Evolutionary conservation across 2,888 invertebrate species (phyloP), one percentile per base, ranked within the genome.

Genomic region (Galeopsomyia nigrocyanea): DNA sequence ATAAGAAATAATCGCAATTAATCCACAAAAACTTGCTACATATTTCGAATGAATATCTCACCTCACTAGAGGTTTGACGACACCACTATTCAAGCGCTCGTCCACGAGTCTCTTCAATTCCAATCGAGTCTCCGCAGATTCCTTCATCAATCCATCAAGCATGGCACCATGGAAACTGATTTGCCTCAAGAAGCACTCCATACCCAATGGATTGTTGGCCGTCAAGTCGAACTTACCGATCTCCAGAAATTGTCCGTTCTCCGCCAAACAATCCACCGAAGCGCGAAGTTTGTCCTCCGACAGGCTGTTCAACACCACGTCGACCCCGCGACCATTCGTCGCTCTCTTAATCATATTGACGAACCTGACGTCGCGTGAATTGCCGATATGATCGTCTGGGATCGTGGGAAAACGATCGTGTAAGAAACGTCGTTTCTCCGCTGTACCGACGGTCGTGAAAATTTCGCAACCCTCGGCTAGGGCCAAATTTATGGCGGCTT

Each of bases 101-200:
- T 53, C 89, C 89, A 47, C 89, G 89, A 22, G 88, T 87, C 7
- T 77, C 69, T 14, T 60, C 72, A 31, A 87, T 87, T 79, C 94
- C 90, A 26, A 95, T 82, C 5, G 26, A 26, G 26, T 39, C 7
- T 39, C 13, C 39, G 1, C 39, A 10, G 39, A 10, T 13, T 39
- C 39, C 10, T 39, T 39, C 39, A 39, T 39, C 13, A 13, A 1
- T 13, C 1, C 13, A 10, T 39, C 39, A 3, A 39, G 21, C 80
- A 95, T 88, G 50, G 95, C 90, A 7, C 95, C 94, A 82, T 94
- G 93, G 87, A 95, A 94, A 75, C 91, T 91, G 31, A 92, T 88
- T 80, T 93, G 92, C 77, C 91, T 92, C 64, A 93, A 85, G 81
- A 95, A 26, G 26, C 26, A 26, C 3, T 5, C 5, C 26, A 26